Evolutionary conservation across 2,113 vertebrate genomes (phyloP).

Genomic region (Apteryx owenii): DNA sequence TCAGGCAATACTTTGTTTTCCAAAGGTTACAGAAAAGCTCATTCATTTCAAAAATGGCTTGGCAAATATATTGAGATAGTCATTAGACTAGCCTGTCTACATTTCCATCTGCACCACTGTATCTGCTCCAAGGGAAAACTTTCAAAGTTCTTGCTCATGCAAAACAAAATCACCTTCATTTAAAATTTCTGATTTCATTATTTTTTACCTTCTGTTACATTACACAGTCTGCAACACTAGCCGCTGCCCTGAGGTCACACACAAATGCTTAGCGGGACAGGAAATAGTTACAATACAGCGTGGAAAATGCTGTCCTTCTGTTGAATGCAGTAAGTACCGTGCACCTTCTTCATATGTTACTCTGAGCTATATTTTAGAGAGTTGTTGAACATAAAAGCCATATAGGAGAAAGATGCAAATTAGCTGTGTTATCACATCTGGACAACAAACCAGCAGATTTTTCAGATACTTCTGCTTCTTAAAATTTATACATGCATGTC

Average conservation of each 20-base stretch:
- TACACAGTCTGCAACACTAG: conserved; percentile 74
- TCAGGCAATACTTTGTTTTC: neutral
- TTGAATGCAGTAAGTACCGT: conserved; percentile 74
- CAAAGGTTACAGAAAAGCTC: neutral
- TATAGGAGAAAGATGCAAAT: neutral
- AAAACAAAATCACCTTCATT: neutral
- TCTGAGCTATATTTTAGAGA: neutral
- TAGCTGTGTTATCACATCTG: neutral
- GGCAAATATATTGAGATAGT: neutral
- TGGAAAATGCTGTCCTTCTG: conserved; percentile 68
- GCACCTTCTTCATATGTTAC: neutral
- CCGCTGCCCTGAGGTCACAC: conserved; percentile 29
- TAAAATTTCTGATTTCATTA: neutral
- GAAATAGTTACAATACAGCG: neutral
- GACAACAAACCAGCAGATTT: neutral
- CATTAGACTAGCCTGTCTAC: neutral
- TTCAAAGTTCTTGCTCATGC: neutral
- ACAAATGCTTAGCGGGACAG: conserved; percentile 65
- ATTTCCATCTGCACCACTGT: accelerated
- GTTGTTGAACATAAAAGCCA: neutral
- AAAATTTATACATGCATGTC: neutral
- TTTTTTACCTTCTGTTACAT: neutral
- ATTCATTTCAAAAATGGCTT: neutral
- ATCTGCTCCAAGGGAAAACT: neutral
- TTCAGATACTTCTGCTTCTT: neutral